Evolutionary conservation across 2,888 invertebrate species (phyloP), one percentile per base, ranked within the genome.

Genomic region (Apamea sordens): DNA sequence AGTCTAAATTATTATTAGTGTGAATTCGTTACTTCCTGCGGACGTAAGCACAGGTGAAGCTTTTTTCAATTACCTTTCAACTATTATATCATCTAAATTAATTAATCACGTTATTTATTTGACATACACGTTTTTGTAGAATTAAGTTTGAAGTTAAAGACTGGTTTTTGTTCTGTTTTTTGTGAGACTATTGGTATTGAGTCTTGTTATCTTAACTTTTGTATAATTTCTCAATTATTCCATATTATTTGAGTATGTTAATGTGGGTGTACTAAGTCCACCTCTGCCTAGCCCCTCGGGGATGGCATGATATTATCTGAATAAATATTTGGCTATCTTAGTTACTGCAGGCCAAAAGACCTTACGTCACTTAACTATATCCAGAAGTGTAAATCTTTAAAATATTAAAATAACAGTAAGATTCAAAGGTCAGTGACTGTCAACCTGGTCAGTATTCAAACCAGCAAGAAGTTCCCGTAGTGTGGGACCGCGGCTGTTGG

Each of bases 401-500:
- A 73, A 68, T 28, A 64, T 64, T 15, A 64, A 53, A 59, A 59
- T 69, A 79, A 73, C 82, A 68, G 73, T 79, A 63, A 68, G 63
- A 63, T 50, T 0, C 24, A 59, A 68, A 67, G 83, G 41, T 70
- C 83, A 65, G 24, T 83, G 47, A 71, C 82, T 61, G 61, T 41
- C 41, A 68, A 50, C 41, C 24, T 73, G 63, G 67, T 84, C 78
- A 61, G 83, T 65, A 82, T 86, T 86, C 86, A 72, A 10, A 18
- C 64, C 59, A 47, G 18, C 24, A 7, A 72, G 71, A 24, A 72
- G 74, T 84, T 79, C 86, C 84, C 78, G 53, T 74, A 86, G 77
- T 86, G 85, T 85, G 86, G 86, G 85, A 85, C 18, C 72, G 56
- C 1, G 47, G 61, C 80, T 44, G 50, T 84, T 85, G 85, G 86